These are phyloP conservation scores for Cryptoblepharus egeriae DNA, from an alignment of 2,797 vertebrate species.

Conservation along the genomic window DNA sequence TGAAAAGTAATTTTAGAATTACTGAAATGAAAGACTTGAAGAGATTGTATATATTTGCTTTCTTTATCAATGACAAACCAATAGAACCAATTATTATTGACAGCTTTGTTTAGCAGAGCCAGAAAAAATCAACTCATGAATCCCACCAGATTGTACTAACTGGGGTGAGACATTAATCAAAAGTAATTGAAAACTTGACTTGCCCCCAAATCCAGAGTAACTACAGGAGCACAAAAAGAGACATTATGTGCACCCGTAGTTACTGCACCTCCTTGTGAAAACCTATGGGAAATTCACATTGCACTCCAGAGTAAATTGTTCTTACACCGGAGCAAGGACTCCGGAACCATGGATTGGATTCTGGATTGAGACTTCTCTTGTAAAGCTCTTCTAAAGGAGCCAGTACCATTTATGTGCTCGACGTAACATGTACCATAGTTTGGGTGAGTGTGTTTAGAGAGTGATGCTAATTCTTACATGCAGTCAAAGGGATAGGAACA, in stretches of 20 bases:
- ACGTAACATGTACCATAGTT: too few relatives aligned
- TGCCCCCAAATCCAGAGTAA: too few relatives aligned
- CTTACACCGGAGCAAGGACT: too few relatives aligned
- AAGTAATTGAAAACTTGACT: background rate
- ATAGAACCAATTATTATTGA: background rate
- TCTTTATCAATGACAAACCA: background rate
- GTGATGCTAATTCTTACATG: background rate
- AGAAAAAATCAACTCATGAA: background rate
- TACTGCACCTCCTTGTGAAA: too few relatives aligned
- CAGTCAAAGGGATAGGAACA: background rate
- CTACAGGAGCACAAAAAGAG: too few relatives aligned
- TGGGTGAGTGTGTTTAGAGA: background rate
- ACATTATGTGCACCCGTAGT: too few relatives aligned
- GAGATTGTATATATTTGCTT: constrained; percentile 30
- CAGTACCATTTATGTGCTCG: too few relatives aligned
- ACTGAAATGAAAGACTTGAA: background rate
- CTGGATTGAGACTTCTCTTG: too few relatives aligned
- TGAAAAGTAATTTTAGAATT: background rate
- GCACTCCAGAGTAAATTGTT: too few relatives aligned
- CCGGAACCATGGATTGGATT: too few relatives aligned
- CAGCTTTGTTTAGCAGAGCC: background rate
- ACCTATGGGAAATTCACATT: too few relatives aligned
- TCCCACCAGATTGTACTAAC: background rate
- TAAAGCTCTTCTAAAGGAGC: too few relatives aligned
- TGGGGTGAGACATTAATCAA: background rate